Percentiles rank a stretch among this genome's conserved stretches.
Evolutionary conservation across 2,797 vertebrate species (phyloP).

Genomic region (Tangara arthus): DNA sequence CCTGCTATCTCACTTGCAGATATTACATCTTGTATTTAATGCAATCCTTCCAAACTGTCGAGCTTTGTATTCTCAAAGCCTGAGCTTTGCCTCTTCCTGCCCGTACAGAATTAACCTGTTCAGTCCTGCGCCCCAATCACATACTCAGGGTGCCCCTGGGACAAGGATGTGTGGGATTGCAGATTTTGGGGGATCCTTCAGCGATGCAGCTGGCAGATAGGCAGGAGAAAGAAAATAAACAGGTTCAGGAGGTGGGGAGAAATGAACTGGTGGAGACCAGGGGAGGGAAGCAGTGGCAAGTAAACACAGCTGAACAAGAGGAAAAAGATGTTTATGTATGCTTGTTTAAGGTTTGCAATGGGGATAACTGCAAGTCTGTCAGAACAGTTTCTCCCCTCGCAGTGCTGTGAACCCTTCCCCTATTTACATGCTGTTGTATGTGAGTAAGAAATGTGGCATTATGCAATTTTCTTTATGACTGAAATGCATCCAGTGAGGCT

Average conservation of each 20-base stretch:
- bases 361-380: background rate
- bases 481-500: background rate
- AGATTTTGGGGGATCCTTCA: background rate
- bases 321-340: slow-evolving; percentile 43
- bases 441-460: background rate
- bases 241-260: background rate
- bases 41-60: background rate
- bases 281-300: slow-evolving; percentile 34
- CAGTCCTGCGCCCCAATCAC: background rate
- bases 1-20: background rate
- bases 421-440: background rate
- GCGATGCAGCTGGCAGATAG: background rate
- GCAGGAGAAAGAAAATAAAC: slow-evolving; percentile 42
- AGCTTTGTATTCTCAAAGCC: background rate
- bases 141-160: background rate
- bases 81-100: background rate
- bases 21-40: background rate
- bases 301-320: slow-evolving; percentile 57
- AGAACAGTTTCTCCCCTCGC: background rate
- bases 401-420: background rate
- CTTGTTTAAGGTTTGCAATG: slow-evolving; percentile 11
- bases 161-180: background rate
- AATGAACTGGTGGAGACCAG: background rate
- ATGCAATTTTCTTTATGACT: background rate
- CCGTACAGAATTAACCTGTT: background rate